Base-by-base conservation (phyloP, 2,113 vertebrate species). In the Axis porcinus region DNA sequence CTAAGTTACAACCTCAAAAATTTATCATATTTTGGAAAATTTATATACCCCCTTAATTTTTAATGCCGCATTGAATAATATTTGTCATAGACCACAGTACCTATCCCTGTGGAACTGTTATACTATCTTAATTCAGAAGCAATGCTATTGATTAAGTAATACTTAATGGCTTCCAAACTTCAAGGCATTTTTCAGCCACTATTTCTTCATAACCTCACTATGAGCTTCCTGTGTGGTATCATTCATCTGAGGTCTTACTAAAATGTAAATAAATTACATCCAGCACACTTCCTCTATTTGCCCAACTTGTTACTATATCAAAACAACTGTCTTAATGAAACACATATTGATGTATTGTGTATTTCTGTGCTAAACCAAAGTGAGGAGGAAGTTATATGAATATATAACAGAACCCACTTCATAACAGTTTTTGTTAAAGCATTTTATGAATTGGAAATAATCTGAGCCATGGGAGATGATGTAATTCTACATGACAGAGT, bases 191-290 rank as follows among this genome's bases (percentile, higher is more conserved):
- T 98, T 97, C 95, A 98, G 97, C 97, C 93, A 98, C 95, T 94
- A 93, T 98, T 98, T 98, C 98, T 97, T 92, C 93, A 62, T 76
- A 96, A 94, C 81, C 67, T 98, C 52, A 98, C 95, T 97, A 0
- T 93, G 92, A 97, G 98, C 95, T 98, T 98, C 97, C 97, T 98
- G 92, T 98, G 97, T 97, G 92, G 67, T 98, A 98, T 97, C 67
- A 96, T 89, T 78, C 97, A 94, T 98, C 95, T 98, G 96, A 98
- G 95, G 98, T 97, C 97, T 97, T 98, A 97, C 97, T 98, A 96
- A 98, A 98, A 99, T 98, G 98, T 98, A 98, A 99, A 98, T 98
- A 98, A 98, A 98, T 98, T 98, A 97, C 62, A 94, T 96, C 88
- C 55, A 50, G 86, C 94, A 96, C 84, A 92, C 97, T 98, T 98